Conservation (phyloP, 2,888 invertebrate species). For the Napeogenes sylphis region DNA sequence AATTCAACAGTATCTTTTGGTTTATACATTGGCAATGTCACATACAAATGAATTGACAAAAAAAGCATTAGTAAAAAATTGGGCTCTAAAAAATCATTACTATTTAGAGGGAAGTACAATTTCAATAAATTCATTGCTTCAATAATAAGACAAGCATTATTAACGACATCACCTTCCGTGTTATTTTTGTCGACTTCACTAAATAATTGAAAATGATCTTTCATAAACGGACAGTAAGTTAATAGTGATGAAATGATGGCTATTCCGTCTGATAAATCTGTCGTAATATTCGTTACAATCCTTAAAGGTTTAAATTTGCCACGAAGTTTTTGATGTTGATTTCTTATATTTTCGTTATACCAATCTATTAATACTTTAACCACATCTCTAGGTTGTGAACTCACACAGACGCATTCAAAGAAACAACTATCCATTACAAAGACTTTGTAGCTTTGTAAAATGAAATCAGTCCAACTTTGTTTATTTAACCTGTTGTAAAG, state of each 20-base stretch:
- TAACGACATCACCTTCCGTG: constrained; percentile 51
- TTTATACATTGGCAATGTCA: constrained; percentile 72
- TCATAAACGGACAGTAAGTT: constrained; percentile 78
- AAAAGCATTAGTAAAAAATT: constrained; percentile 79
- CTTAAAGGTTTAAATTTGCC: constrained; percentile 45
- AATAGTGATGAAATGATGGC: constrained; percentile 75
- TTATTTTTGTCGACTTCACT: constrained; percentile 66
- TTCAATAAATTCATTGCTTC: constrained; percentile 75
- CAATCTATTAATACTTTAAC: constrained; percentile 56
- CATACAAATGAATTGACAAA: constrained; percentile 75
- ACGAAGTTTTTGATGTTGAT: constrained; percentile 45
- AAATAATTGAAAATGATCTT: constrained; percentile 60
- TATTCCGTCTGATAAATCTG: constrained; percentile 75
- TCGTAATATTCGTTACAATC: constrained; percentile 64
- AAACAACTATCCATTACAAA: constrained; percentile 72
- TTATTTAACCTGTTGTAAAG: constrained; percentile 61
- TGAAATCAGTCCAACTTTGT: constrained; percentile 79
- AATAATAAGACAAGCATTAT: constrained; percentile 77
- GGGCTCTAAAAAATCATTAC: constrained; percentile 71
- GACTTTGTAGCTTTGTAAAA: constrained; percentile 79
- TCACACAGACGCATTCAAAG: constrained; percentile 65
- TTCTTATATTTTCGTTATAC: constrained; percentile 56
- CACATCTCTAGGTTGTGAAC: constrained; percentile 51
- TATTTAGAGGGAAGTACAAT: constrained; percentile 74
- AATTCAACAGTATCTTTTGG: constrained; percentile 65